A percentile compares a stretch with the other conserved stretches of the same genome.
These are phyloP conservation scores for Sceloporus tristichus DNA, from an alignment of 2,113 vertebrate genomes.

Conservation along the genomic window DNA sequence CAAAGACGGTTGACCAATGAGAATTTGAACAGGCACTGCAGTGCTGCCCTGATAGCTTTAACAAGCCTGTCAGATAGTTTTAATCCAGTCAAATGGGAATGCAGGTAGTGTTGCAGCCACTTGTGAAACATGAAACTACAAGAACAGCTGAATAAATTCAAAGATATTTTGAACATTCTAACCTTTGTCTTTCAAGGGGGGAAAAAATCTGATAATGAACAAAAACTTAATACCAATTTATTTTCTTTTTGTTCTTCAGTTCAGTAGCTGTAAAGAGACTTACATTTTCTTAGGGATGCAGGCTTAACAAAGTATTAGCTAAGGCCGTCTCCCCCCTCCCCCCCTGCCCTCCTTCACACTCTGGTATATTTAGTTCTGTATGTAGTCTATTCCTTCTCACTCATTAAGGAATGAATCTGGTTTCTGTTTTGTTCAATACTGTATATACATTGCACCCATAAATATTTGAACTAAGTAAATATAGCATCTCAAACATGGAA, in stretches of 20 bases:
- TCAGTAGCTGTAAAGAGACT: conserved; percentile 64
- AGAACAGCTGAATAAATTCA: conserved; percentile 78
- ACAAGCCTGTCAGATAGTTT: conserved; percentile 65
- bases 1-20: conserved; percentile 36
- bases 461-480: conserved; percentile 79
- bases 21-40: conserved; percentile 54
- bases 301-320: conserved; percentile 59
- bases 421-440: conserved; percentile 78
- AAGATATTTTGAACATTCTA: conserved; percentile 71
- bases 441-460: conserved; percentile 77
- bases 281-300: conserved; percentile 58
- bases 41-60: conserved; percentile 57
- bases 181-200: conserved; percentile 61
- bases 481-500: conserved; percentile 74
- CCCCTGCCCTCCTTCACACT: conserved; percentile 27
- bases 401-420: conserved; percentile 77
- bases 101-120: conserved; percentile 63
- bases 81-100: conserved; percentile 71
- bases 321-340: conserved; percentile 1
- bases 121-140: conserved; percentile 74
- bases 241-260: conserved; percentile 69
- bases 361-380: conserved; percentile 60
- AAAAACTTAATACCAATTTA: conserved; percentile 60
- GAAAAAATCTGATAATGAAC: conserved; percentile 70
- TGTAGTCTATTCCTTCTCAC: conserved; percentile 69